These are phyloP conservation scores for Albula goreensis DNA, from an alignment of 2,113 vertebrate species.

Conservation along the genomic window DNA sequence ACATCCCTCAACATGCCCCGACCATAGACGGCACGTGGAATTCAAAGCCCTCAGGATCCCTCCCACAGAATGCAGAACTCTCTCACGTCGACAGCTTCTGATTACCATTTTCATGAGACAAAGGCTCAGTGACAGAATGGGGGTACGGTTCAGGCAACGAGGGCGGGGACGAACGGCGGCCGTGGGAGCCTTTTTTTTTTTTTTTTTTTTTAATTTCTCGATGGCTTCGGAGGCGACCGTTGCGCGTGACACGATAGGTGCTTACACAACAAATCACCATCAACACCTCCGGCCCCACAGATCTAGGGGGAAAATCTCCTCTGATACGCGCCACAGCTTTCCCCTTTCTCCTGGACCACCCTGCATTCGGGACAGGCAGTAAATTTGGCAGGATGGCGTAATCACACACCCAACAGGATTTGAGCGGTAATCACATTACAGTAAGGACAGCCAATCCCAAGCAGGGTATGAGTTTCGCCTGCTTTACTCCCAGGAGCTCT, in stretches of 20 bases:
- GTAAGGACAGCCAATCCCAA: background rate
- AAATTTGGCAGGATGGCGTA: background rate
- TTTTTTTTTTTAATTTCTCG: background rate
- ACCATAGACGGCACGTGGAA: background rate
- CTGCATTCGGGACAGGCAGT: constrained; percentile 25
- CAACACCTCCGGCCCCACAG: constrained; percentile 29
- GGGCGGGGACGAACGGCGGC: constrained; percentile 33
- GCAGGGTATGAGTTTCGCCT: background rate
- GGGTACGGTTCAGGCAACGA: constrained; percentile 26
- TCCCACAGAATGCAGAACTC: constrained; percentile 21
- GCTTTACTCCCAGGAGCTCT: background rate
- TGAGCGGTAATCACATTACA: background rate
- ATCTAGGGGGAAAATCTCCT: constrained; percentile 23
- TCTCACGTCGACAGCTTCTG: constrained; percentile 19
- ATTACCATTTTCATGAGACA: constrained; percentile 32
- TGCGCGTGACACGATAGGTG: constrained; percentile 25
- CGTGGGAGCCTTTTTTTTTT: constrained; percentile 19
- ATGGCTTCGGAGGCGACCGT: constrained; percentile 11
- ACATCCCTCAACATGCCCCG: background rate
- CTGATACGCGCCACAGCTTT: constrained; percentile 19
- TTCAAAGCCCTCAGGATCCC: constrained; percentile 2
- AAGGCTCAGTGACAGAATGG: constrained; percentile 39
- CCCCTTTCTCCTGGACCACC: constrained; percentile 16
- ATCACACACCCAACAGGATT: background rate
- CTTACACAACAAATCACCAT: constrained; percentile 44